Base-by-base conservation (phyloP, 2,797 vertebrate genomes). In the Bradypodion ventrale region DNA sequence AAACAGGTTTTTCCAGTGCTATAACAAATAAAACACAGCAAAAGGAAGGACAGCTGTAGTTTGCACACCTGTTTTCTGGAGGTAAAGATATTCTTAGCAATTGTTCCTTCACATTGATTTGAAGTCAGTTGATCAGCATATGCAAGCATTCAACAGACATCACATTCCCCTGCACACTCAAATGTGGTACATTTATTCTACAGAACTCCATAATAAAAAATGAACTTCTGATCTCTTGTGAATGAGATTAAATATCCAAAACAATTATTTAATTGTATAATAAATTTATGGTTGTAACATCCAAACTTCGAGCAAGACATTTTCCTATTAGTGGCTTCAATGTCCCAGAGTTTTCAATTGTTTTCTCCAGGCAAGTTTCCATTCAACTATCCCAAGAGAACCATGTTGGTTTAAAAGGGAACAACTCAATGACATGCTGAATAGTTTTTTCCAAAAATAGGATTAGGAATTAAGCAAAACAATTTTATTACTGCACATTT, bases 121-220 rank as follows among this genome's bases (percentile, higher is more conserved):
- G 80, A 59, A 87, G 80, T 59, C 46, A 86, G 59, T 44, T 78
- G 84, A 86, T 82, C 32, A 88, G 42, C 59, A 82, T 82, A 78
- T 81, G 84, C 32, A 13, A 23, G 13, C 29, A 29, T 88, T 44
- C 66, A 12, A 83, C 35, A 4, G 40, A 66, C 63, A 82, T 44
- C n/a, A n/a, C n/a, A n/a, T 85, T 76, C 10, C 23, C 4, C 62
- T 74, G 9, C 1, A 56, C 21, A 78, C 69, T 46, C 5, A 62
- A 75, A 85, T 49, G 5, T 12, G 25, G 44, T 49, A 70, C 27
- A 83, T 42, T 56, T 46, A 78, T 9, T 32, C 81, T 63, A 9
- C 44, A 79, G 78, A 87, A 19, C 5, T 82, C 29, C 76, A 76
- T 0, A 63, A 23, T 3, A 82, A 68, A 82, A 87, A 74, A 59